phyloP scores from a whole-genome alignment of 2,888 invertebrate species.

The Zelleria hepariella region DNA sequence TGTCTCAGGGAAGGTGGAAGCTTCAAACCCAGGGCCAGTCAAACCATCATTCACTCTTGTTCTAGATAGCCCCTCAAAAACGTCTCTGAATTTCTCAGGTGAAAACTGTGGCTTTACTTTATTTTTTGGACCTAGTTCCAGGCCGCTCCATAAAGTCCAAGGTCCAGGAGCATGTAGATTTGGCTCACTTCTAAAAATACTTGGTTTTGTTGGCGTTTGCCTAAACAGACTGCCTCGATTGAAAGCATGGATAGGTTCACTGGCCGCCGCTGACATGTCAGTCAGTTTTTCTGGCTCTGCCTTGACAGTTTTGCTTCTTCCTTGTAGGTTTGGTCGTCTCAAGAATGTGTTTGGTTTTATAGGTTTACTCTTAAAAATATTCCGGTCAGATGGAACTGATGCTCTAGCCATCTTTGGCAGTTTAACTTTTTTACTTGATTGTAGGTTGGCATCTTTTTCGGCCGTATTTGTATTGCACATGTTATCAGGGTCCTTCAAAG shows the following conservation, averaged over 20 bases:
- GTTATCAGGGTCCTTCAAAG: neutral
- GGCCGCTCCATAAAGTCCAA: neutral
- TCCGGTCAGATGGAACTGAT: neutral
- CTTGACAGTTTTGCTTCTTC: neutral
- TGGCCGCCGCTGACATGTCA: neutral
- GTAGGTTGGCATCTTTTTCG: neutral
- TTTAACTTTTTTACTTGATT: neutral
- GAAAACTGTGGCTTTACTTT: neutral
- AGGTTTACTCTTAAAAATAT: neutral
- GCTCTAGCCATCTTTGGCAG: neutral
- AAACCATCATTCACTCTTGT: neutral
- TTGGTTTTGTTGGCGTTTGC: neutral
- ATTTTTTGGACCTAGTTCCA: neutral
- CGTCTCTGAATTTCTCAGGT: neutral
- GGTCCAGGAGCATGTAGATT: neutral
- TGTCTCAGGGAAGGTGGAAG: neutral
- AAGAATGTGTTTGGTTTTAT: neutral
- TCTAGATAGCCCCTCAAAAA: neutral
- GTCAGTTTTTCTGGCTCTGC: neutral
- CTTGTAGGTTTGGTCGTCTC: neutral
- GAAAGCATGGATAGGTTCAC: neutral
- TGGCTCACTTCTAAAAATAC: neutral
- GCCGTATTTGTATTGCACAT: neutral
- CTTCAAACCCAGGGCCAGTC: neutral
- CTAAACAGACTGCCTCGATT: neutral